Conservation (phyloP, 2,888 invertebrate genomes). For the Augochlorella aurata region DNA sequence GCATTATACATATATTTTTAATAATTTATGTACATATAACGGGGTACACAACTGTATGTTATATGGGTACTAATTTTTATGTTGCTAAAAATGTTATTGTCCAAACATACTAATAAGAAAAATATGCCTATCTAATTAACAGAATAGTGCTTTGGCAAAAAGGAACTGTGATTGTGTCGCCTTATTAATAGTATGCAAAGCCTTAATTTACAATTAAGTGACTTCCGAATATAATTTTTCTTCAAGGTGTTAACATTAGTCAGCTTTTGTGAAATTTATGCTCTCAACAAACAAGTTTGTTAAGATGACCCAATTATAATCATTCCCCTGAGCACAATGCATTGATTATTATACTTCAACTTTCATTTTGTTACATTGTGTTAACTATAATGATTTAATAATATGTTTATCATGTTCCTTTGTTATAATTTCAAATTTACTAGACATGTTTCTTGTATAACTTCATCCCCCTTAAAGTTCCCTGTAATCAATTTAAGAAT, state of each 20-base stretch:
- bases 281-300: slow-evolving; percentile 57
- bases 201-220: slow-evolving; percentile 32
- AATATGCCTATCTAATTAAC: slow-evolving; percentile 60
- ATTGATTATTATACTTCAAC: slow-evolving; percentile 51
- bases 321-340: slow-evolving; percentile 64
- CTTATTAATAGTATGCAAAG: slow-evolving; percentile 51
- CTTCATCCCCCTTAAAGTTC: slow-evolving; percentile 25
- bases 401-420: slow-evolving; percentile 17
- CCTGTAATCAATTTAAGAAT: slow-evolving; percentile 37
- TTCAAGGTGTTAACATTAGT: slow-evolving; percentile 59
- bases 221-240: slow-evolving; percentile 48
- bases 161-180: slow-evolving; percentile 63
- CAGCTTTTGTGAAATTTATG: slow-evolving; percentile 67
- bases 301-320: slow-evolving; percentile 50
- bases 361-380: slow-evolving; percentile 3
- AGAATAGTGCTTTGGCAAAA: slow-evolving; percentile 62
- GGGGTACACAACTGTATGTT: slow-evolving; percentile 71
- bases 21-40: slow-evolving; percentile 58
- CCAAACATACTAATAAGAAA: slow-evolving; percentile 62
- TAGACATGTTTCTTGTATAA: not conserved
- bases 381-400: not conserved
- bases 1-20: slow-evolving; percentile 67
- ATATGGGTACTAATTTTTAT: slow-evolving; percentile 72
- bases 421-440: not conserved
- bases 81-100: slow-evolving; percentile 61